Base-by-base conservation (phyloP, 1,140 invertebrate species). In the Copidosoma floridanum region DNA sequence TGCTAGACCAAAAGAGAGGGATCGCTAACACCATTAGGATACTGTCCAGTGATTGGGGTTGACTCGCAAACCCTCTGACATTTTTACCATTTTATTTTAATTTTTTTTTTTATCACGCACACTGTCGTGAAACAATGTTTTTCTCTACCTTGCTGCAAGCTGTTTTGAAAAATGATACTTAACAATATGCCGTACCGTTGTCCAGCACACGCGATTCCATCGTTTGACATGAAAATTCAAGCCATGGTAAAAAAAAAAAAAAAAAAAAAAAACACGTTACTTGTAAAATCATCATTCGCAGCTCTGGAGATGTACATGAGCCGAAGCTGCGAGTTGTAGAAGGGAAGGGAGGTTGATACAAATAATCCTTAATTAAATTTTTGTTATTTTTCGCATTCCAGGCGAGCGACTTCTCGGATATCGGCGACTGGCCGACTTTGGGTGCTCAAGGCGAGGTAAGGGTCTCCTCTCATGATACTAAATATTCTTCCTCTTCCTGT, bases 391-490 rank as follows among this genome's bases (percentile, higher is more conserved):
- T 67, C n/a, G n/a, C n/a, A n/a, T 65, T 79, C 75, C 81, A 90
- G 88, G 85, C 86, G 47, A 87, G 85, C 74, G 85, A 88, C 74
- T 88, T 89, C 68, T 83, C 84, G 63, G 86, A 89, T 80, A 85
- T 86, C 65, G 85, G 85, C 58, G 88, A 92, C 76, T 93, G 91
- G 90, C 90, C 90, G 57, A 86, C 89, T 61, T 80, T 92, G 48
- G 88, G 87, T 65, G 84, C 80, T 67, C 74, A 83, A 76, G 76
- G 76, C 72, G 74, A 79, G 71, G 79, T 80, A 52, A 2, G 72
- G 75, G 44, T 65, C 43, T 64, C 62, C 67, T 20, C 43, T 12
- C 48, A n/a, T n/a, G n/a, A n/a, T n/a, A n/a, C n/a, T n/a, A n/a
- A n/a, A n/a, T n/a, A n/a, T n/a, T 47, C 23, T 59, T 51, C 26